Conservation (phyloP, 2,797 vertebrate genomes). For the Neostethus bicornis region DNA sequence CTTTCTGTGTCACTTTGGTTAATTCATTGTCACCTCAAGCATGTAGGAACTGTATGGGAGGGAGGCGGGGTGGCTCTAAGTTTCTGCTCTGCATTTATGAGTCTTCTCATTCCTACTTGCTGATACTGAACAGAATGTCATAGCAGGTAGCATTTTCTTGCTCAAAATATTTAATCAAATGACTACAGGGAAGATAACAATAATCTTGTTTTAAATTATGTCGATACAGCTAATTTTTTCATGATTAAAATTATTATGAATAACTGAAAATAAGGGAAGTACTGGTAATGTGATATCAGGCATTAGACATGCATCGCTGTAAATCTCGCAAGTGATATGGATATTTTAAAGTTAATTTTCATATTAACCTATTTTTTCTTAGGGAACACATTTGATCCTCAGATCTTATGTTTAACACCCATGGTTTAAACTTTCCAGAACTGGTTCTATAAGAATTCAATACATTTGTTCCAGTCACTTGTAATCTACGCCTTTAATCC, state of each 20-base stretch:
- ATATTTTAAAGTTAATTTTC: not conserved
- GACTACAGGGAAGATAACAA: not conserved
- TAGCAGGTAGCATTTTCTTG: constrained; percentile 8
- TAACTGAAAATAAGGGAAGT: no score
- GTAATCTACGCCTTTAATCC: constrained; percentile 28
- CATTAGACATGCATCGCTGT: no score
- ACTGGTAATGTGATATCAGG: no score
- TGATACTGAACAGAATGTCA: constrained; percentile 12
- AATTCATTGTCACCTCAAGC: constrained; percentile 45
- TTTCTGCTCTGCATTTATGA: constrained; percentile 15
- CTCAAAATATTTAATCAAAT: not conserved
- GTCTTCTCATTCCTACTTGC: constrained; percentile 7
- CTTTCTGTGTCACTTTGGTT: constrained; percentile 34
- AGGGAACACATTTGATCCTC: no score
- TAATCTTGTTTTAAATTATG: not conserved
- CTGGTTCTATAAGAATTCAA: constrained; percentile 25
- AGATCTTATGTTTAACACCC: no score
- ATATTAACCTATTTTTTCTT: no score
- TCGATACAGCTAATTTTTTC: not conserved
- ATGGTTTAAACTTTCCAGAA: constrained; percentile 13
- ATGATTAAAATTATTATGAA: no score
- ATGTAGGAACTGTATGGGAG: constrained; percentile 26
- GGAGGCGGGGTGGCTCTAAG: constrained; percentile 27
- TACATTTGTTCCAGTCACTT: constrained; percentile 14
- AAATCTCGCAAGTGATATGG: no score